Conservation (phyloP, 30 jellyfish, hydroid and myxozoan species). For the Haliclystus octoradiatus region DNA sequence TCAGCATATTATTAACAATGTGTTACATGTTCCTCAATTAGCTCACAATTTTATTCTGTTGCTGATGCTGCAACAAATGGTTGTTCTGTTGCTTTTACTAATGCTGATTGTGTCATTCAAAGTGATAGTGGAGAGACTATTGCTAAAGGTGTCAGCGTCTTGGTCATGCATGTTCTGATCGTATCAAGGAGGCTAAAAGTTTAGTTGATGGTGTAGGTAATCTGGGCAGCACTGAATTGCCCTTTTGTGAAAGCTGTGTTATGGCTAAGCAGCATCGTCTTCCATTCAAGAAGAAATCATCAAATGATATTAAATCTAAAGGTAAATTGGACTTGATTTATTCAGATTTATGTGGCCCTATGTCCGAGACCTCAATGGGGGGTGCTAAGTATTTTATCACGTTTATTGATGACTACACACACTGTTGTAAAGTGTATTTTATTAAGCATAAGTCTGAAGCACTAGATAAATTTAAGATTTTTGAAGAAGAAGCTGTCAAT, state of each 20-base stretch:
- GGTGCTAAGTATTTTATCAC: constrained; percentile 8
- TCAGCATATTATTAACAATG: not conserved
- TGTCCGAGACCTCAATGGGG: not conserved
- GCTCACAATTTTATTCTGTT: not conserved
- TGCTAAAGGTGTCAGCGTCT: not conserved
- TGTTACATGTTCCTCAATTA: constrained; percentile 2
- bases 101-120: not conserved
- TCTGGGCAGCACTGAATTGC: too few relatives aligned
- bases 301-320: constrained; percentile 5
- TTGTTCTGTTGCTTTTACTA: not conserved
- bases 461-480: not conserved
- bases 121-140: not conserved
- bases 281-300: not conserved
- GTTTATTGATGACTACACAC: constrained; percentile 1
- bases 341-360: constrained; percentile 3
- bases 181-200: not conserved
- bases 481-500: not conserved
- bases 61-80: not conserved
- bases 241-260: constrained; percentile 1
- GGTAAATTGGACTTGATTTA: not conserved
- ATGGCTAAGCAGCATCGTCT: not conserved
- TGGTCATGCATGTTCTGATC: not conserved
- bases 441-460: not conserved
- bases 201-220: too few relatives aligned
- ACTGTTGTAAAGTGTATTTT: constrained; percentile 1